These are phyloP conservation scores for Capitella teleta DNA, from an alignment of 1,140 invertebrate species.

Conservation along the genomic window DNA sequence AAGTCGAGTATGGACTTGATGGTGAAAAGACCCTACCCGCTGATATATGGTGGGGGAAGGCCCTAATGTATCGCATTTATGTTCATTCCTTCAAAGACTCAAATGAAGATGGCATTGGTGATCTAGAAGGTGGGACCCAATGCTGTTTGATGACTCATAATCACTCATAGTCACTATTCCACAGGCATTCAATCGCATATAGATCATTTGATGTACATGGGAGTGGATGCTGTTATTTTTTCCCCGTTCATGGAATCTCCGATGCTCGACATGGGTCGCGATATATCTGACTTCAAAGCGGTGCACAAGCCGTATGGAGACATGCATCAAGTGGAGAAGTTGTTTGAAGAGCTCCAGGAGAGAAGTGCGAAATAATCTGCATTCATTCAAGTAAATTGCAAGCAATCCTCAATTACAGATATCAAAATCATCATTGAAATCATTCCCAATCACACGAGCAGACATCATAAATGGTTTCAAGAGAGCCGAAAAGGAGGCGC, in stretches of 20 bases:
- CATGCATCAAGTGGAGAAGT: slow-evolving; percentile 56
- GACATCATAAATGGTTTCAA: slow-evolving; percentile 66
- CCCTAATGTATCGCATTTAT: slow-evolving; percentile 67
- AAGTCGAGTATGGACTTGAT: slow-evolving; percentile 12
- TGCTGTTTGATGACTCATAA: neutral
- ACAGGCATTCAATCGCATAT: slow-evolving; percentile 44
- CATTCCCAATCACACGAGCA: slow-evolving; percentile 74
- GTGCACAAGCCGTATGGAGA: slow-evolving; percentile 61
- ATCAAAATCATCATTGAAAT: slow-evolving; percentile 54
- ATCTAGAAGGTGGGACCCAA: slow-evolving; percentile 53
- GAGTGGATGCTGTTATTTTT: slow-evolving; percentile 58
- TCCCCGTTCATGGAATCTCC: slow-evolving; percentile 59
- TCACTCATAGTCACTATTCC: neutral
- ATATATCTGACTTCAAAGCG: slow-evolving; percentile 57
- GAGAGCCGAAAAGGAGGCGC: slow-evolving; percentile 50
- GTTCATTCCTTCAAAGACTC: slow-evolving; percentile 62
- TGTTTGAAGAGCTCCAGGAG: slow-evolving; percentile 43
- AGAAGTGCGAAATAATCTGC: slow-evolving; percentile 12
- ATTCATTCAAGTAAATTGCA: neutral
- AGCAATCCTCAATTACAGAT: slow-evolving; percentile 15
- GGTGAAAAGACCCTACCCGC: slow-evolving; percentile 5
- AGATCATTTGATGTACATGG: slow-evolving; percentile 52
- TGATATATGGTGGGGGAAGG: slow-evolving; percentile 58
- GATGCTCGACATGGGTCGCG: slow-evolving; percentile 57
- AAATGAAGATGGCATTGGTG: slow-evolving; percentile 62